phyloP scores from a whole-genome alignment of 64 coral and sea anemone genomes.

The Dendrophyllia cribrosa region DNA sequence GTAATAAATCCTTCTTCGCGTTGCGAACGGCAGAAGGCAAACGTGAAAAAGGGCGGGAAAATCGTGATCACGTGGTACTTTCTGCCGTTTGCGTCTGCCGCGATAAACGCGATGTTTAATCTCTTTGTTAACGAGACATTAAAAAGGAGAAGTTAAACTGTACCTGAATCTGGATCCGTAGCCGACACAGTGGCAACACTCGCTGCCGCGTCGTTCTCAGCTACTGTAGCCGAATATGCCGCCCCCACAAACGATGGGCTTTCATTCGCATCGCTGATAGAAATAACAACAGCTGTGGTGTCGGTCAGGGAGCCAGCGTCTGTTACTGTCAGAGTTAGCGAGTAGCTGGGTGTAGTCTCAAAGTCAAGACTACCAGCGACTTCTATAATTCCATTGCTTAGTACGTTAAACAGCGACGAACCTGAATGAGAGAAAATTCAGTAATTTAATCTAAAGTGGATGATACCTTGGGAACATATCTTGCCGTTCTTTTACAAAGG shows the following conservation, averaged over 20 bases:
- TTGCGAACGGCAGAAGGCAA: too few relatives aligned
- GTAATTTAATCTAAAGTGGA: too few relatives aligned
- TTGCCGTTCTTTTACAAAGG: too few relatives aligned
- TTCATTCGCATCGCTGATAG: constrained; percentile 30
- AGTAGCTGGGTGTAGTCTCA: constrained; percentile 44
- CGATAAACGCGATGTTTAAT: too few relatives aligned
- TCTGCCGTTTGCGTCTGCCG: too few relatives aligned
- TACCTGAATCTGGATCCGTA: constrained; percentile 53
- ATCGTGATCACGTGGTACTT: too few relatives aligned
- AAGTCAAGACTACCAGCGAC: constrained; percentile 57
- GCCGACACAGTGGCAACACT: constrained; percentile 64
- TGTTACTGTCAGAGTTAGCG: constrained; percentile 40
- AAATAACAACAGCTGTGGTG: constrained; percentile 36
- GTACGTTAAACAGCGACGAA: constrained; percentile 34
- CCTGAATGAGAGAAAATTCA: not conserved
- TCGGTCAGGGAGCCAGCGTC: constrained; percentile 27
- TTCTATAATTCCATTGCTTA: constrained; percentile 56
- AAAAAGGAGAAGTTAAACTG: too few relatives aligned
- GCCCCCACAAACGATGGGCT: constrained; percentile 38
- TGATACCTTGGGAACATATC: too few relatives aligned
- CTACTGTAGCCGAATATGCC: constrained; percentile 49
- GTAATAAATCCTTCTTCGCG: too few relatives aligned
- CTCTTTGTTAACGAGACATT: too few relatives aligned
- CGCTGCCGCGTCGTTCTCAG: constrained; percentile 48
- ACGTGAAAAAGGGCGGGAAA: too few relatives aligned